These are phyloP conservation scores for Philypnodon macrostomus DNA, from an alignment of 2,797 vertebrate genomes.

Conservation along the genomic window DNA sequence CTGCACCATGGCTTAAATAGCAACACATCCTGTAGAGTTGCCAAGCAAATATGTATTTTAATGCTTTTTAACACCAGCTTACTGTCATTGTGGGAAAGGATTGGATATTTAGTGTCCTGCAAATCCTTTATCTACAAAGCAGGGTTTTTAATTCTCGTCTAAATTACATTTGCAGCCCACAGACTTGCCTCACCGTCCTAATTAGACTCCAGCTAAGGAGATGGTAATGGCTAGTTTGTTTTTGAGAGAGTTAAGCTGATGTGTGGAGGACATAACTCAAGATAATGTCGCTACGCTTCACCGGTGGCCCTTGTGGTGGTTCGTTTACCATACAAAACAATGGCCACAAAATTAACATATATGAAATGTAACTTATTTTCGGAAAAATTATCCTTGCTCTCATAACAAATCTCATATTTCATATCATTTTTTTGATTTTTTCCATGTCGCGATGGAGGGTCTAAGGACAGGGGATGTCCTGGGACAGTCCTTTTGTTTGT, in stretches of 20 bases:
- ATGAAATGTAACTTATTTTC: no score
- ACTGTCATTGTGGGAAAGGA: slow-evolving; percentile 10
- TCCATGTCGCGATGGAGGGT: no score
- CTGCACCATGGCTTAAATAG: neutral
- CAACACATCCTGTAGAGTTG: slow-evolving; percentile 7
- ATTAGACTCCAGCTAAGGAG: slow-evolving; percentile 3
- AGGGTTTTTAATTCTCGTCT: slow-evolving; percentile 22
- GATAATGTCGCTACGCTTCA: slow-evolving; percentile 1
- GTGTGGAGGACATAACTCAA: neutral
- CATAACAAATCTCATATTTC: no score
- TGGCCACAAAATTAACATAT: no score
- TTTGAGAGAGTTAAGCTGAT: slow-evolving; percentile 1
- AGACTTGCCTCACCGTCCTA: slow-evolving; percentile 3
- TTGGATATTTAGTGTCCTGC: slow-evolving; percentile 13
- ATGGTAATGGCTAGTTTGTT: neutral
- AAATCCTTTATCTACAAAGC: slow-evolving; percentile 14
- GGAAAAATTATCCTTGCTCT: no score
- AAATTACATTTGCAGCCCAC: slow-evolving; percentile 15
- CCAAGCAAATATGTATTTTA: slow-evolving; percentile 13
- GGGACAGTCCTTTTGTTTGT: no score
- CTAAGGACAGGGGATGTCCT: no score
- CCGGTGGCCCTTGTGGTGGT: neutral
- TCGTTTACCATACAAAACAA: no score
- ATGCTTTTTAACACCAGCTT: slow-evolving; percentile 23
- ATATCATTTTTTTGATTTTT: no score